A percentile compares a stretch with the other conserved stretches of the same genome.
phyloP scores from a whole-genome alignment of 2,797 vertebrate genomes.

The Lycodopsis pacificus region DNA sequence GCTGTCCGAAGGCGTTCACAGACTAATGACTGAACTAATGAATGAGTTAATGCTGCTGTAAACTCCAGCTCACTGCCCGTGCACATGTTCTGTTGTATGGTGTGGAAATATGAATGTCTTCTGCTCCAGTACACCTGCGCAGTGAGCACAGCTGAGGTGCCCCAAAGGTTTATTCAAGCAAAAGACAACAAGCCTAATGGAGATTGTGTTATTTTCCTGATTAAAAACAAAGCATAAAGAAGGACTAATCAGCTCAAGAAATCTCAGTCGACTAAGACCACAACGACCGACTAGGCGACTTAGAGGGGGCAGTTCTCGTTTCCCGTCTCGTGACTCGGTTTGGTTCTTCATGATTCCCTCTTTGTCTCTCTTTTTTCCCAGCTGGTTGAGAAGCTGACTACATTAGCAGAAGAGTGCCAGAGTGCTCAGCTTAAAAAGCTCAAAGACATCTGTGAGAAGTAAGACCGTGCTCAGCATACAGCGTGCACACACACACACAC shows the following conservation, averaged over 20 bases:
- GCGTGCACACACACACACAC: background rate
- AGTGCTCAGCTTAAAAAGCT: slow-evolving; percentile 94
- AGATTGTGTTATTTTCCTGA: slow-evolving; percentile 1
- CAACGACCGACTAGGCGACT: background rate
- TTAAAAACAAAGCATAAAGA: background rate
- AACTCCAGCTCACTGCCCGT: slow-evolving; percentile 35
- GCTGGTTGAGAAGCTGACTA: slow-evolving; percentile 95
- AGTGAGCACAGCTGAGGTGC: slow-evolving; percentile 57
- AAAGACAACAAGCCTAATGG: slow-evolving; percentile 6
- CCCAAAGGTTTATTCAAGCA: slow-evolving; percentile 33
- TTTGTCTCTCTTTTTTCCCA: slow-evolving; percentile 58
- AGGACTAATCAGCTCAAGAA: too few relatives aligned
- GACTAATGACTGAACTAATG: slow-evolving; percentile 13
- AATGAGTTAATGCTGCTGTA: slow-evolving; percentile 10
- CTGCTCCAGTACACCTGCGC: slow-evolving; percentile 47
- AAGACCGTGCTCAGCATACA: slow-evolving; percentile 49
- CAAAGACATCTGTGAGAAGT: slow-evolving; percentile 97
- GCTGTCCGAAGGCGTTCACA: slow-evolving; percentile 5
- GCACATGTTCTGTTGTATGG: slow-evolving; percentile 27
- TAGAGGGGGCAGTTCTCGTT: too few relatives aligned
- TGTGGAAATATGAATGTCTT: slow-evolving; percentile 65
- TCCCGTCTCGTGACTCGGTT: background rate
- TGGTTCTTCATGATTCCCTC: background rate
- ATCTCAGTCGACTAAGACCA: too few relatives aligned
- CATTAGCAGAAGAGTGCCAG: slow-evolving; percentile 96